phyloP scores from a whole-genome alignment of 37 sponge, comb jelly and placozoan species.

The Theonella swinhoei region DNA sequence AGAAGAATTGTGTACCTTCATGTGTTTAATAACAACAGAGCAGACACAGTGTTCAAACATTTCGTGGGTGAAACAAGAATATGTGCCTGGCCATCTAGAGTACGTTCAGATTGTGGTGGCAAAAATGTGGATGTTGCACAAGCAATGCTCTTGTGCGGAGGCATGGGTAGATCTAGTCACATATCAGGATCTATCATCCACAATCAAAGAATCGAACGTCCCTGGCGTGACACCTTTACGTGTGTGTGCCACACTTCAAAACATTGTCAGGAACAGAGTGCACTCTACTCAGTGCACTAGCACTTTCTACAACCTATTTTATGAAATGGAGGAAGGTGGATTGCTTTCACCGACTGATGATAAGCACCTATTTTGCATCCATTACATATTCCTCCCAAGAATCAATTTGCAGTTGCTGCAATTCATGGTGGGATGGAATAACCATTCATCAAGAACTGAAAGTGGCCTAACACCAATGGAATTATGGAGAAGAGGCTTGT shows the following conservation, averaged over 20 bases:
- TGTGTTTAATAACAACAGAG: slow-evolving; percentile 17
- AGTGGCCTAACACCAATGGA: slow-evolving; percentile 36
- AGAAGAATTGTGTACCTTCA: slow-evolving; percentile 4
- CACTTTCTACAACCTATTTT: slow-evolving; percentile 27
- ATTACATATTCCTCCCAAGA: slow-evolving; percentile 22
- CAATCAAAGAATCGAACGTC: slow-evolving; percentile 30
- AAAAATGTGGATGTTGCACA: too few relatives aligned
- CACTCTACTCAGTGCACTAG: too few relatives aligned
- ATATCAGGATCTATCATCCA: slow-evolving; percentile 13
- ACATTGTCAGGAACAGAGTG: too few relatives aligned
- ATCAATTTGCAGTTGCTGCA: slow-evolving; percentile 12
- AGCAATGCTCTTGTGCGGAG: too few relatives aligned
- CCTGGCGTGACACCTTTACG: slow-evolving; percentile 20
- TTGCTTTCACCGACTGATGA: neutral
- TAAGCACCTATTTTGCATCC: slow-evolving; percentile 17
- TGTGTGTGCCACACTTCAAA: slow-evolving; percentile 32
- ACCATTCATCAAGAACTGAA: slow-evolving; percentile 40
- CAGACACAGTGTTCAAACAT: too few relatives aligned
- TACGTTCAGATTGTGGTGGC: too few relatives aligned
- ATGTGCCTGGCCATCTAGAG: too few relatives aligned
- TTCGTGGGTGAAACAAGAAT: too few relatives aligned
- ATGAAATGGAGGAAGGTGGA: slow-evolving; percentile 28
- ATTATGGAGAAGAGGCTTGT: slow-evolving; percentile 41
- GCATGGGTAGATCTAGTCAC: too few relatives aligned
- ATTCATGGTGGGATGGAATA: slow-evolving; percentile 33